These are phyloP conservation scores for Argynnis bischoffii DNA, from an alignment of 2,888 invertebrate genomes.

Conservation along the genomic window DNA sequence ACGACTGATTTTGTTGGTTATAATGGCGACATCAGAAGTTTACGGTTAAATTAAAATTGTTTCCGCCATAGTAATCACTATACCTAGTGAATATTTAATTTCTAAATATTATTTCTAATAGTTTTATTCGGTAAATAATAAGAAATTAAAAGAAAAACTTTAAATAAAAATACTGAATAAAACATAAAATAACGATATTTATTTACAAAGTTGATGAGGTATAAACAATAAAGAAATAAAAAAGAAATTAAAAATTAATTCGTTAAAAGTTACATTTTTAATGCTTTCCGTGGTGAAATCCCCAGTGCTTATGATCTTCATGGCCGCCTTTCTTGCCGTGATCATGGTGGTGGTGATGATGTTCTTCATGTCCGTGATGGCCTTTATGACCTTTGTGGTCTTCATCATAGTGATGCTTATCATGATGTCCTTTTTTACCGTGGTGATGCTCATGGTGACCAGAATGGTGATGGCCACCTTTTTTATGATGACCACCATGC, in stretches of 20 bases:
- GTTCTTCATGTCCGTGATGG: conserved; percentile 88
- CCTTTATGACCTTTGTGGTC: conserved; percentile 91
- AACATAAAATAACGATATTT: conserved; percentile 47
- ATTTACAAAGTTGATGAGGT: conserved; percentile 63
- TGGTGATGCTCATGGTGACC: conserved; percentile 89
- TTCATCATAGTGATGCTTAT: conserved; percentile 91
- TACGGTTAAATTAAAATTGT: conserved; percentile 67
- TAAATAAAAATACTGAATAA: not conserved
- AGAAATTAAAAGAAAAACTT: not conserved
- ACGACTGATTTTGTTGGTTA: conserved; percentile 65
- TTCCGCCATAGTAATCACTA: conserved; percentile 56
- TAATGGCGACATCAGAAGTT: conserved; percentile 69
- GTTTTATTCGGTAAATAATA: not conserved
- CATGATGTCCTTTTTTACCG: conserved; percentile 91
- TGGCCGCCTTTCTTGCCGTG: conserved; percentile 91
- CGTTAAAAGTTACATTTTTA: conserved; percentile 50
- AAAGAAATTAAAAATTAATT: conserved; percentile 3
- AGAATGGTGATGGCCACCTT: conserved; percentile 89
- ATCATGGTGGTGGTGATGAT: conserved; percentile 88
- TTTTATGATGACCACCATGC: conserved; percentile 90
- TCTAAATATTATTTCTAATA: conserved; percentile 2
- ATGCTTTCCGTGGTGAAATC: conserved; percentile 84
- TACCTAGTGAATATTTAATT: conserved; percentile 3
- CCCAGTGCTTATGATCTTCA: conserved; percentile 88
- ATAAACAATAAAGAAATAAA: conserved; percentile 49